These are phyloP conservation scores for Stratiolaelaps scimitus DNA, from an alignment of 1,140 invertebrate species.

Conservation along the genomic window DNA sequence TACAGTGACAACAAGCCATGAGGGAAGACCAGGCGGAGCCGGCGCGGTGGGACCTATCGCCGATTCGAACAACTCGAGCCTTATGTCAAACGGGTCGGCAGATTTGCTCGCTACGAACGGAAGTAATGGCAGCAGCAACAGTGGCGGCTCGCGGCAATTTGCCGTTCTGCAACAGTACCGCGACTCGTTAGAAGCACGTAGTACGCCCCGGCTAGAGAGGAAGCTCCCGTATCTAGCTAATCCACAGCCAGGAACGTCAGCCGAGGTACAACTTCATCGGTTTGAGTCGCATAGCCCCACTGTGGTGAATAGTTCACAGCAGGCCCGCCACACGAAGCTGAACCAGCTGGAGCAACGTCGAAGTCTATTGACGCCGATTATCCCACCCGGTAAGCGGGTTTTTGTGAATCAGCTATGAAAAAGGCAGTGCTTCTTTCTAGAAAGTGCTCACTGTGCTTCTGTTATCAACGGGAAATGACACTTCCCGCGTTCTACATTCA, in stretches of 20 bases:
- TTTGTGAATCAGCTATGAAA: no score
- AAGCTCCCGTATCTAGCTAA: slow-evolving; percentile 16
- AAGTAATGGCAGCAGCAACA: no score
- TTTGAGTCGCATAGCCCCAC: slow-evolving; percentile 4
- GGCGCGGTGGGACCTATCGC: no score
- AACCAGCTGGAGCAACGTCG: slow-evolving; percentile 9
- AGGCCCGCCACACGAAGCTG: not conserved
- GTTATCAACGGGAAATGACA: no score
- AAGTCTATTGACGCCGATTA: slow-evolving; percentile 12
- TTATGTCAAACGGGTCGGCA: not conserved
- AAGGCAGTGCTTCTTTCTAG: no score
- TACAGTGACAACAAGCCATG: slow-evolving; percentile 16
- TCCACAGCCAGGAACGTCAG: slow-evolving; percentile 10
- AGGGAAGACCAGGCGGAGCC: not conserved
- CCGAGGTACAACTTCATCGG: slow-evolving; percentile 1
- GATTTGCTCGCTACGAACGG: not conserved
- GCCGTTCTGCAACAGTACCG: slow-evolving; percentile 18
- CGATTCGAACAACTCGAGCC: slow-evolving; percentile 11
- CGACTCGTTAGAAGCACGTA: slow-evolving; percentile 8
- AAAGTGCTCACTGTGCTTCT: no score
- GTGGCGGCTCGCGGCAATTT: slow-evolving; percentile 4
- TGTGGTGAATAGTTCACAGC: not conserved
- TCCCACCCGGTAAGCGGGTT: not conserved
- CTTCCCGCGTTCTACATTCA: no score
- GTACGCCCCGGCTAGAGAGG: not conserved